These are phyloP conservation scores for Lytechinus variegatus DNA, from an alignment of 35 echinoderm and acorn worm genomes.

Conservation along the genomic window DNA sequence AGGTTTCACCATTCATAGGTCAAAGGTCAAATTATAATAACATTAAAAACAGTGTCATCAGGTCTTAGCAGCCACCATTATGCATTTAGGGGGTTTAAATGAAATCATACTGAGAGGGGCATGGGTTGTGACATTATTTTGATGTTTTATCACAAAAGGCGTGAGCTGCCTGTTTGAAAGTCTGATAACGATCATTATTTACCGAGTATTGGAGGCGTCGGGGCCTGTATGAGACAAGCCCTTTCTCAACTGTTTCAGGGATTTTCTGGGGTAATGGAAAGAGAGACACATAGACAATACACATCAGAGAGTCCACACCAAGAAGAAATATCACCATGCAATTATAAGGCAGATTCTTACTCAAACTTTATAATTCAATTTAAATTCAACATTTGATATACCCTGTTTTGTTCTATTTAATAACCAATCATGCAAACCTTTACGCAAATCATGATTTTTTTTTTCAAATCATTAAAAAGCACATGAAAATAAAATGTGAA, in stretches of 20 bases:
- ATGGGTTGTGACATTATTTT: slow-evolving; percentile 12
- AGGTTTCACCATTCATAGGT: neutral
- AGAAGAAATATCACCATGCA: neutral
- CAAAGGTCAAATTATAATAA: neutral
- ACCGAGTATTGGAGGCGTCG: slow-evolving; percentile 37
- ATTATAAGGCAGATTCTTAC: neutral
- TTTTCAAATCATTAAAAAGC: neutral
- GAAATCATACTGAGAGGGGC: neutral
- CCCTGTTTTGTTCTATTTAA: neutral
- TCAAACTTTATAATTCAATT: neutral
- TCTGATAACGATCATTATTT: slow-evolving; percentile 19
- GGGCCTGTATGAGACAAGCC: slow-evolving; percentile 14
- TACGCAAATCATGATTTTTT: neutral
- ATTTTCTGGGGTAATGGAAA: slow-evolving; percentile 53
- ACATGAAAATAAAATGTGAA: neutral
- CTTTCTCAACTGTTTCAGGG: slow-evolving; percentile 46
- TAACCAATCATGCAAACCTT: neutral
- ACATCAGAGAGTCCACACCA: slow-evolving; percentile 34
- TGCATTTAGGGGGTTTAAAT: neutral
- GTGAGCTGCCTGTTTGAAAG: slow-evolving; percentile 4
- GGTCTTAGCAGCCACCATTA: neutral
- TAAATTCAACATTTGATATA: neutral
- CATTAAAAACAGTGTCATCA: neutral
- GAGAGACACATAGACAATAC: slow-evolving; percentile 46
- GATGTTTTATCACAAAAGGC: neutral